Percentiles rank a stretch among this genome's conserved stretches.
phyloP scores from a whole-genome alignment of 2,797 vertebrate genomes.

The Brotula barbata region DNA sequence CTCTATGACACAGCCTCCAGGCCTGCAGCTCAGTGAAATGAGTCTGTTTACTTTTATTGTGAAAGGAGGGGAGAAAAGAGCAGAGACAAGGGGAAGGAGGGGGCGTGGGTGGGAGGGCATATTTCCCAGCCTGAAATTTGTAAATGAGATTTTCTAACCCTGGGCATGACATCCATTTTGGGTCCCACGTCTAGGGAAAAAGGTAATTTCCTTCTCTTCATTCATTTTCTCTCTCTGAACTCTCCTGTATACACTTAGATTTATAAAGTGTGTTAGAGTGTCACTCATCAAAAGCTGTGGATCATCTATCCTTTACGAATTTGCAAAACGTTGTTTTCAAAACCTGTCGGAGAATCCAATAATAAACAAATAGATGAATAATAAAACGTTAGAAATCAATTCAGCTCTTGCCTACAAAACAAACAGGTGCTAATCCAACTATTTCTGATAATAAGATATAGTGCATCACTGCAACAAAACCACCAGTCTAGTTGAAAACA shows the following conservation, averaged over 20 bases:
- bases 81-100: constrained; percentile 21
- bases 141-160: constrained; percentile 70
- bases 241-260: constrained; percentile 27
- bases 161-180: constrained; percentile 47
- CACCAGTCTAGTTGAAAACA: too few species aligned
- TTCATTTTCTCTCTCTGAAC: constrained; percentile 29
- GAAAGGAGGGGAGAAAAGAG: constrained; percentile 20
- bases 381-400: constrained; percentile 20
- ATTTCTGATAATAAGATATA: too few species aligned
- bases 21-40: constrained; percentile 43
- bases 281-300: constrained; percentile 32
- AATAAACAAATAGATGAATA: not conserved
- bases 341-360: not conserved
- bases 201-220: constrained; percentile 34
- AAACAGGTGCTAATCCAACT: too few species aligned
- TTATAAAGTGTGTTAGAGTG: constrained; percentile 29
- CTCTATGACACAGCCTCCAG: too few species aligned
- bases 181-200: constrained; percentile 35
- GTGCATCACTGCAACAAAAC: too few species aligned
- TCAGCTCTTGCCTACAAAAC: constrained; percentile 7
- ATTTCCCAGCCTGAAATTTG: constrained; percentile 52
- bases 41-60: constrained; percentile 42
- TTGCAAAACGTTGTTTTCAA: not conserved
- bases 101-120: constrained; percentile 13
- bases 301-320: constrained; percentile 18